A percentile compares a stretch with the other conserved stretches of the same genome.
Conservation (phyloP, 2,113 vertebrate species). For the Calonectris borealis region DNA sequence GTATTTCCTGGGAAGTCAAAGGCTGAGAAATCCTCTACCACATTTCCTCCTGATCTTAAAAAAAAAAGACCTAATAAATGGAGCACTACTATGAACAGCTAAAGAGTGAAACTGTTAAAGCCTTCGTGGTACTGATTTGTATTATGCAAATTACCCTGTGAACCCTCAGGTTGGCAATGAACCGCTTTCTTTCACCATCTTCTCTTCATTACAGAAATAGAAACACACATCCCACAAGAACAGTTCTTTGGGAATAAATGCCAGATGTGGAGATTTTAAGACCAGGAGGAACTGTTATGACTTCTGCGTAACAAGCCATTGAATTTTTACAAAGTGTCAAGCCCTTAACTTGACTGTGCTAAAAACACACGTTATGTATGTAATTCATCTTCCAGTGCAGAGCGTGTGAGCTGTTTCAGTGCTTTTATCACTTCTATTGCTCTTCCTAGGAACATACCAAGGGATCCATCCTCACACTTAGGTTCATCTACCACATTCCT, state of each 20-base stretch:
- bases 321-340: background rate
- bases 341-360: background rate
- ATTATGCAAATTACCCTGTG: background rate
- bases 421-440: background rate
- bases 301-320: background rate
- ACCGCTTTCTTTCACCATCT: background rate
- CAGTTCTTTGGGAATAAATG: constrained; percentile 13
- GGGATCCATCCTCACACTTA: background rate
- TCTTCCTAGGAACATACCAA: background rate
- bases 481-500: background rate
- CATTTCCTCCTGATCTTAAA: background rate
- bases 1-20: background rate
- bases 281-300: background rate
- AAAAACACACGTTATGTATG: background rate
- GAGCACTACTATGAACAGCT: background rate
- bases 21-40: background rate
- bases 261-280: constrained; percentile 17
- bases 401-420: background rate
- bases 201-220: background rate
- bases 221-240: background rate
- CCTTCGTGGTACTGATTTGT: background rate
- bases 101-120: background rate
- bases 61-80: background rate
- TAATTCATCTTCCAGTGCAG: background rate
- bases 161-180: background rate